Base-by-base conservation (phyloP, 2,888 invertebrate genomes). In the Branchinecta sandiegonensis region DNA sequence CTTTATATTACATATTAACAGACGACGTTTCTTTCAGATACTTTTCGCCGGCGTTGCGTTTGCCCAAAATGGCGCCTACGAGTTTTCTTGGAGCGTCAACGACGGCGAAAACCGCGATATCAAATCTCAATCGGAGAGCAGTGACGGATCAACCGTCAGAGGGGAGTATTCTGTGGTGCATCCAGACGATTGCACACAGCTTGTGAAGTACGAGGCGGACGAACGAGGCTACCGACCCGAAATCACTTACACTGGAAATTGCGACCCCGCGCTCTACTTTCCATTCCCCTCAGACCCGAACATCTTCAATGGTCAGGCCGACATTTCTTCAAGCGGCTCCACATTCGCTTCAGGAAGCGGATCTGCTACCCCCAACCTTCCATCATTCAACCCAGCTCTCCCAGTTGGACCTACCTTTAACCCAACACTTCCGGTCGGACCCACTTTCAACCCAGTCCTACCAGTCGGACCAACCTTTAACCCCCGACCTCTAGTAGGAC, bases 151-250 rank as follows among this genome's bases (percentile, higher is more conserved):
- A 14, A 56, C 56, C 14, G 56, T 56, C 17, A n/a, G 56, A 14
- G 56, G 56, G 56, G 56, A 56, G 56, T 56, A 56, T 56, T 56
- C 56, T 56, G 56, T 56, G 56, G 56, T 56, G 10, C 56, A 56
- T 56, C 56, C 56, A 56, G 56, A 56, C 17, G 56, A 17, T 10
- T 56, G 56, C 56, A 56, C 56, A 56, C 56, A 56, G 17, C 56
- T 56, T 56, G 56, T 56, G 56, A 56, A 17, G 56, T 56, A 56
- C 10, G 56, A 56, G 17, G 8, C 56, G 8, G 56, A 56, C 17
- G 56, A 56, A 56, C n/a, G 17, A 14, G 56, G 56, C 8, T 56
- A 56, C 56, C 56, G 56, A 8, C 56, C 56, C 8, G 56, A 56
- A 56, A 56, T 56, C 8, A 56, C 56, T 56, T 56, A 56, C 56